Percentiles rank a stretch among this genome's conserved stretches.
Conservation (phyloP, 2,888 invertebrate species). For the Meganola albula region DNA sequence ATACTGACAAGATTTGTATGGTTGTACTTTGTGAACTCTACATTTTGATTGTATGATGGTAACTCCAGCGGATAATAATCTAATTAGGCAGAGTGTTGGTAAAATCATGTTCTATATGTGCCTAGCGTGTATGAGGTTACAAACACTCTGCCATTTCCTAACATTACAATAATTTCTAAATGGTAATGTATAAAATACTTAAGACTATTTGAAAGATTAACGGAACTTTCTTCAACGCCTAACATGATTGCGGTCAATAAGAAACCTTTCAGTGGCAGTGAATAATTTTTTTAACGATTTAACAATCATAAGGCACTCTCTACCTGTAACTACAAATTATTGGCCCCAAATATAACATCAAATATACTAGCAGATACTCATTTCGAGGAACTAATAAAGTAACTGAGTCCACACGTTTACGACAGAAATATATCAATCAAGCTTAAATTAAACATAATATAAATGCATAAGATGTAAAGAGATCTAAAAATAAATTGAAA, state of each 20-base stretch:
- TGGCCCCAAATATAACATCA: slow-evolving; percentile 56
- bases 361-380: slow-evolving; percentile 41
- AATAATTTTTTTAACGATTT: slow-evolving; percentile 35
- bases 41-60: slow-evolving; percentile 75
- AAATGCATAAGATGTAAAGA: slow-evolving; percentile 77
- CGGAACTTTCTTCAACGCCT: slow-evolving; percentile 42
- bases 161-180: slow-evolving; percentile 65
- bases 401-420: slow-evolving; percentile 45
- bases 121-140: slow-evolving; percentile 38
- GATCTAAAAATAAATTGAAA: slow-evolving; percentile 74
- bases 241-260: slow-evolving; percentile 45
- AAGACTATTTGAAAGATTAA: slow-evolving; percentile 67
- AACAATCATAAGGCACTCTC: slow-evolving; percentile 64
- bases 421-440: slow-evolving; percentile 39
- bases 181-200: slow-evolving; percentile 74
- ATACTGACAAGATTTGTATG: slow-evolving; percentile 68
- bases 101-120: too few relatives aligned
- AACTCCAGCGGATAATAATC: slow-evolving; percentile 65
- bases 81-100: slow-evolving; percentile 47
- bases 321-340: slow-evolving; percentile 38
- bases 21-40: slow-evolving; percentile 70
- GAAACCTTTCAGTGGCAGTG: slow-evolving; percentile 52
- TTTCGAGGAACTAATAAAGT: slow-evolving; percentile 57
- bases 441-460: slow-evolving; percentile 61
- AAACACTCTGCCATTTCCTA: slow-evolving; percentile 44